phyloP scores from a whole-genome alignment of 2,113 vertebrate genomes.

The Callithrix jacchus region DNA sequence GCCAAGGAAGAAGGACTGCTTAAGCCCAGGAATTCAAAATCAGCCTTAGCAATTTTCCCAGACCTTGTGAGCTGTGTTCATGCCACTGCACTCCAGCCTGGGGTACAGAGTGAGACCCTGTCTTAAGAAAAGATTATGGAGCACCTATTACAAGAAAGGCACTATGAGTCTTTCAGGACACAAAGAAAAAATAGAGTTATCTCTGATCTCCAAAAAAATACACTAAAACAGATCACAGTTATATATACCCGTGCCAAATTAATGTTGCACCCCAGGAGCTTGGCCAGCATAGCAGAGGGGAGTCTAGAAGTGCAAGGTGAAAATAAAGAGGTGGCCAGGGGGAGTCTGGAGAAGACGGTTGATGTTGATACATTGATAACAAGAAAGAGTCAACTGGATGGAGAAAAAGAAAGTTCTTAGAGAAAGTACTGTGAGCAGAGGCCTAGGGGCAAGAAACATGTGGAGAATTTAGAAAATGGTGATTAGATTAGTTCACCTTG shows the following conservation, averaged over 20 bases:
- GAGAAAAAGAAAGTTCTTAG: not conserved
- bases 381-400: not conserved
- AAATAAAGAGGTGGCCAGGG: not conserved
- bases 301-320: not conserved
- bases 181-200: not conserved
- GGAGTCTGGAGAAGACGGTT: not conserved
- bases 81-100: too few relatives aligned
- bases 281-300: not conserved
- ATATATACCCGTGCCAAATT: not conserved
- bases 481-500: not conserved
- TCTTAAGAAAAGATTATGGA: not conserved
- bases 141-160: not conserved
- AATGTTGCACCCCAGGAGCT: not conserved
- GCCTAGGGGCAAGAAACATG: not conserved
- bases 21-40: too few relatives aligned
- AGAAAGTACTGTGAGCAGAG: not conserved
- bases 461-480: not conserved
- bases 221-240: not conserved
- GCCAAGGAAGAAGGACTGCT: too few relatives aligned
- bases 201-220: not conserved
- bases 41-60: too few relatives aligned
- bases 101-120: too few relatives aligned
- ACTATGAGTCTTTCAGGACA: not conserved
- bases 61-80: too few relatives aligned
- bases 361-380: not conserved